A percentile compares a stretch with the other conserved stretches of the same genome.
phyloP scores from a whole-genome alignment of 2,888 invertebrate species.

The Amaurobius ferox region DNA sequence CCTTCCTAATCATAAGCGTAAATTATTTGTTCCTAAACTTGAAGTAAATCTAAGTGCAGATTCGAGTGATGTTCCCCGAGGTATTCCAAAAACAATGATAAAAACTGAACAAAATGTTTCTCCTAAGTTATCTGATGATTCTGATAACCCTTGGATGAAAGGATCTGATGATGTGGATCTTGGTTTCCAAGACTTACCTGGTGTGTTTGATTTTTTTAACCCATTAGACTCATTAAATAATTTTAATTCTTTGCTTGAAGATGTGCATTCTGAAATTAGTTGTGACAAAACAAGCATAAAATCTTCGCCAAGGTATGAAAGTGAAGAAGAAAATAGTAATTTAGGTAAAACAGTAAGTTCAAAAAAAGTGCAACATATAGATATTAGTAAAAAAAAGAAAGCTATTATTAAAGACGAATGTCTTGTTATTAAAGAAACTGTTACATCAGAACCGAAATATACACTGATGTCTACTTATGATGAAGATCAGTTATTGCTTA shows the following conservation, averaged over 20 bases:
- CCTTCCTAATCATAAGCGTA: constrained; percentile 36
- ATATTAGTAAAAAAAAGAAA: constrained; percentile 62
- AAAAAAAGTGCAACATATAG: constrained; percentile 43
- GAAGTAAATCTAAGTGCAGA: background rate
- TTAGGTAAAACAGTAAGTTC: background rate
- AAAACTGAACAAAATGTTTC: constrained; percentile 26
- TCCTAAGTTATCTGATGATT: constrained; percentile 5
- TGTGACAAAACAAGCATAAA: constrained; percentile 24
- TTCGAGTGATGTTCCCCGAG: background rate
- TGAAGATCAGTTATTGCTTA: constrained; percentile 79
- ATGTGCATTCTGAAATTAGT: constrained; percentile 32
- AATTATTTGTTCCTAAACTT: constrained; percentile 29
- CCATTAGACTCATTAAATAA: background rate
- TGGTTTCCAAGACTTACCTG: constrained; percentile 19
- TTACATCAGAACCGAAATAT: constrained; percentile 25
- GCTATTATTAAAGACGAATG: constrained; percentile 64
- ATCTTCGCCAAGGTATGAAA: constrained; percentile 31
- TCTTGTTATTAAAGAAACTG: constrained; percentile 22
- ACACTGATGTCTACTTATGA: constrained; percentile 79
- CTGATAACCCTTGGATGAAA: constrained; percentile 32
- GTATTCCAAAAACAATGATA: constrained; percentile 48
- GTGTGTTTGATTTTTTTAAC: constrained; percentile 15
- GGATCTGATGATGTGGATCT: constrained; percentile 6
- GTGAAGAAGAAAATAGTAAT: constrained; percentile 48
- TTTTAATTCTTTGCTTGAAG: constrained; percentile 21